A percentile compares a stretch with the other conserved stretches of the same genome.
phyloP scores from a whole-genome alignment of 2,113 vertebrate species.

The Dasyprocta punctata region DNA sequence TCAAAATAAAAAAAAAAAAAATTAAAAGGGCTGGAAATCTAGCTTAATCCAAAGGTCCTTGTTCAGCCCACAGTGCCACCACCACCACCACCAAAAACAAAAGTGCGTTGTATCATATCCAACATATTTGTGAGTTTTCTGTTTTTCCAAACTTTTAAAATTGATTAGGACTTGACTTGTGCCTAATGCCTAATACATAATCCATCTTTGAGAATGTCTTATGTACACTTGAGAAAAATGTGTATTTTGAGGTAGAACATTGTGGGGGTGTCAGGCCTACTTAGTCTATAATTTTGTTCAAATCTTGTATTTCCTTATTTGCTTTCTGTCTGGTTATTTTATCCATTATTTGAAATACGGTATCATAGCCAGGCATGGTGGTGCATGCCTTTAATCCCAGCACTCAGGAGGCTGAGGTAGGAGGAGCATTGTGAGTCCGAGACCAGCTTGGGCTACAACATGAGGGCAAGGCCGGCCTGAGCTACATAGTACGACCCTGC shows the following conservation, averaged over 20 bases:
- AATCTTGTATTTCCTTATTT: neutral
- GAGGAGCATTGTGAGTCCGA: no score
- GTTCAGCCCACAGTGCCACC: neutral
- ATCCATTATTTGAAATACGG: neutral
- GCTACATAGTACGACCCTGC: no score
- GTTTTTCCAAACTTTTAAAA: neutral
- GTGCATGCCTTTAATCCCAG: no score
- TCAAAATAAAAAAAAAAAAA: neutral
- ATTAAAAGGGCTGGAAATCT: neutral
- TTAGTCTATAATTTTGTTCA: neutral
- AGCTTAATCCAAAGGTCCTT: neutral
- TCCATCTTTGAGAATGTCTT: neutral
- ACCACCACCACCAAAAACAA: neutral
- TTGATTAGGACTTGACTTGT: neutral
- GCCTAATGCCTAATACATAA: neutral
- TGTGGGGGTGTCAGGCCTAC: neutral
- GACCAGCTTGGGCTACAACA: no score
- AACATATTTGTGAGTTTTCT: neutral
- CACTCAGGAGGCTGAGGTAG: no score
- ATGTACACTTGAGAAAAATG: neutral
- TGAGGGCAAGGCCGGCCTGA: no score
- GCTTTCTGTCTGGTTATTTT: neutral
- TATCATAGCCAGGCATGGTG: no score
- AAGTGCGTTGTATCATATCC: neutral
- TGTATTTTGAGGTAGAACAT: neutral